Evolutionary conservation across 2,888 invertebrate genomes (phyloP).

Genomic region (Platycheirus rosarum): DNA sequence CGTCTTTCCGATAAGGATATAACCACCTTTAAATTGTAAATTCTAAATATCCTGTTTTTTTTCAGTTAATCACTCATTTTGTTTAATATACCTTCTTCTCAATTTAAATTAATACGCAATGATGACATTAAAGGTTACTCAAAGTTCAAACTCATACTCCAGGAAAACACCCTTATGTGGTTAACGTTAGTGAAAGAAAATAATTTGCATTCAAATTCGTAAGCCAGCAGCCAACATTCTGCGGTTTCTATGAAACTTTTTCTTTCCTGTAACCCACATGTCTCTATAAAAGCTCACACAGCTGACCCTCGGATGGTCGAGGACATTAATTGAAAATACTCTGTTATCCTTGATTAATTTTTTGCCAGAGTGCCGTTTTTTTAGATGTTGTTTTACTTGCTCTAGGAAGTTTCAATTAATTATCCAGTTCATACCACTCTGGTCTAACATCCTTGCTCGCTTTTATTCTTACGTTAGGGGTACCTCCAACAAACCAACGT

Average conservation of each 20-base stretch:
- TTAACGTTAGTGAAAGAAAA: conserved; percentile 50
- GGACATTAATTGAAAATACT: conserved; percentile 69
- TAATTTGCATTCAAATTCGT: conserved; percentile 56
- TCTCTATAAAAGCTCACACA: conserved; percentile 24
- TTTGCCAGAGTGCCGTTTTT: conserved; percentile 10
- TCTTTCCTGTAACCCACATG: background rate
- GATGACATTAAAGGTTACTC: conserved; percentile 53
- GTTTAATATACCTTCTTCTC: too few species aligned
- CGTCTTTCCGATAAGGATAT: too few species aligned
- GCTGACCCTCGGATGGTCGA: conserved; percentile 40
- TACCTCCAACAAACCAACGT: conserved; percentile 25
- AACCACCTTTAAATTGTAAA: too few species aligned
- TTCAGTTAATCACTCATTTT: too few species aligned
- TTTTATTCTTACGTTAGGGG: conserved; percentile 19
- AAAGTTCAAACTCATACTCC: conserved; percentile 1
- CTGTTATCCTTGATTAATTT: conserved; percentile 67
- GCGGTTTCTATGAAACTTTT: conserved; percentile 41
- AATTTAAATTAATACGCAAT: conserved; percentile 10
- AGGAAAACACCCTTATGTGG: conserved; percentile 25
- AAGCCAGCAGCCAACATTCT: conserved; percentile 54
- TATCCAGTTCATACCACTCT: conserved; percentile 49
- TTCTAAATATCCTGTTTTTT: too few species aligned
- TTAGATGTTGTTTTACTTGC: conserved; percentile 44
- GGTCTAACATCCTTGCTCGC: conserved; percentile 20
- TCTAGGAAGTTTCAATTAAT: conserved; percentile 64